A percentile compares a stretch with the other conserved stretches of the same genome.
phyloP scores from a whole-genome alignment of 2,797 vertebrate genomes.

The Hyperoplus immaculatus region DNA sequence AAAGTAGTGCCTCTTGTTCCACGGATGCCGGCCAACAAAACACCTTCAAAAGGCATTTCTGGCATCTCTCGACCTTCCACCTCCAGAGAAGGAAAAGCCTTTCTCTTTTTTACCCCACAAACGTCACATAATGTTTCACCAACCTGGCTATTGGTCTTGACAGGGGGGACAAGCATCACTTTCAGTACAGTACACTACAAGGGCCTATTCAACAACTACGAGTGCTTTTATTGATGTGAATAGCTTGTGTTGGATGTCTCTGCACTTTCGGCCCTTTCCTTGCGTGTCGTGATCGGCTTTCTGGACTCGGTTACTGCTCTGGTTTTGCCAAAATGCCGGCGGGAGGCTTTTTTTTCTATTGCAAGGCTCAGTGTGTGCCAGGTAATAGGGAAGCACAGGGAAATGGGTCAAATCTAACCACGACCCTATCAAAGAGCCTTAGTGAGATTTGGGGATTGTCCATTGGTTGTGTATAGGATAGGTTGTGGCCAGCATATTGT shows the following conservation, averaged over 20 bases:
- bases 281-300: not conserved
- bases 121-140: not conserved
- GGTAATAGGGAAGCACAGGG: not conserved
- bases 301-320: not conserved
- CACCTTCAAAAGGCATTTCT: not conserved
- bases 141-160: not conserved
- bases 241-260: not conserved
- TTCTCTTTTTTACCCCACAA: not conserved
- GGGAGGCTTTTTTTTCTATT: not conserved
- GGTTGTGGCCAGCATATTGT: not conserved
- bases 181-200: too few species aligned
- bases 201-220: too few species aligned
- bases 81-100: not conserved
- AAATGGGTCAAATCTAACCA: not conserved
- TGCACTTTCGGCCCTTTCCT: not conserved
- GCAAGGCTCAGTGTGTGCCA: not conserved
- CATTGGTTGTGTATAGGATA: not conserved
- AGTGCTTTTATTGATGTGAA: too few species aligned
- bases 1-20: constrained; percentile 12
- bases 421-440: not conserved
- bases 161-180: not conserved
- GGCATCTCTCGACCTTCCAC: not conserved
- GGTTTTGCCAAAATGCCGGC: not conserved
- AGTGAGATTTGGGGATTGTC: not conserved
- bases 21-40: constrained; percentile 17